phyloP scores from a whole-genome alignment of 92 coral and sea anemone genomes.

The Pocillopora grandis region DNA sequence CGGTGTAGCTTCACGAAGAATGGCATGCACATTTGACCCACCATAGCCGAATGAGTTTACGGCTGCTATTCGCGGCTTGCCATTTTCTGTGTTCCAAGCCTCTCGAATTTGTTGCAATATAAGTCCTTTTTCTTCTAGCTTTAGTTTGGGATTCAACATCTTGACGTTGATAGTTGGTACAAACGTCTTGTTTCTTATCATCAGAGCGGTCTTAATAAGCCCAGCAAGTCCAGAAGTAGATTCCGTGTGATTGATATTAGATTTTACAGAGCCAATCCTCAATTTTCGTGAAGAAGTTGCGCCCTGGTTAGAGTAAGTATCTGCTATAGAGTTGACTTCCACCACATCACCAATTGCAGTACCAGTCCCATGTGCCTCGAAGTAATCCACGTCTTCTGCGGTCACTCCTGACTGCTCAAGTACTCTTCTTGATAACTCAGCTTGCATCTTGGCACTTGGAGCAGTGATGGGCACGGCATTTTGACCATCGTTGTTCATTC shows the following conservation, averaged over 20 bases:
- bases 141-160: slow-evolving; percentile 62
- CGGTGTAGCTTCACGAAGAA: slow-evolving; percentile 56
- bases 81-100: slow-evolving; percentile 54
- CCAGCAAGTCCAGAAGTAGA: slow-evolving; percentile 87
- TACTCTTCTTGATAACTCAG: slow-evolving; percentile 59
- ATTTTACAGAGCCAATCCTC: slow-evolving; percentile 78
- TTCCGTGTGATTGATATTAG: slow-evolving; percentile 89
- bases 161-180: slow-evolving; percentile 75
- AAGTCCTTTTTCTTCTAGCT: slow-evolving; percentile 68
- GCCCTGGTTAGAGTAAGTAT: slow-evolving; percentile 49
- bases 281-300: slow-evolving; percentile 28
- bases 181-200: slow-evolving; percentile 65
- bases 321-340: slow-evolving; percentile 70
- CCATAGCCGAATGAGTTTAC: slow-evolving; percentile 88
- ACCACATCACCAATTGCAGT: slow-evolving; percentile 89
- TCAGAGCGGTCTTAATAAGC: slow-evolving; percentile 71
- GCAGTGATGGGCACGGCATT: slow-evolving; percentile 88
- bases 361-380: slow-evolving; percentile 91
- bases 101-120: slow-evolving; percentile 66
- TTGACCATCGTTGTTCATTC: slow-evolving; percentile 90
- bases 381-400: slow-evolving; percentile 63
- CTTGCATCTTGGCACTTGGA: slow-evolving; percentile 76
- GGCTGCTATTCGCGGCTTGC: slow-evolving; percentile 73
- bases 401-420: slow-evolving; percentile 65
- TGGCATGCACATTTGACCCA: slow-evolving; percentile 81